These are phyloP conservation scores for Ceratina calcarata DNA, from an alignment of 1,140 invertebrate genomes.

Conservation along the genomic window DNA sequence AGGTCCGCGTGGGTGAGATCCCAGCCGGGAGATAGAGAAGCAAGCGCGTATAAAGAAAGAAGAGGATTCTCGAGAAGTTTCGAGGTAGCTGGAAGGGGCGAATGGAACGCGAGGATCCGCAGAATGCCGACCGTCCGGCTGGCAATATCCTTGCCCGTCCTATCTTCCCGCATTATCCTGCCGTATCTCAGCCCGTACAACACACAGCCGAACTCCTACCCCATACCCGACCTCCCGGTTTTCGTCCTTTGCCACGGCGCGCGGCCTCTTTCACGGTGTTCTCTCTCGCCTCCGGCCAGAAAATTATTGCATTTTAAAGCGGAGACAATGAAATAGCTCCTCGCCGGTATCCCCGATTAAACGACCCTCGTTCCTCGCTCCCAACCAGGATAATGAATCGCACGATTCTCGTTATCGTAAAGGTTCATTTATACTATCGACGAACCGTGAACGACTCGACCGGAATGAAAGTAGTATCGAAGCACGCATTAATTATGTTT, in stretches of 20 bases:
- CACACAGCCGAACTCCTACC: slow-evolving; percentile 35
- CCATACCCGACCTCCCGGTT: neutral
- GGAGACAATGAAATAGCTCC: slow-evolving; percentile 47
- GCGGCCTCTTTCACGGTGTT: slow-evolving; percentile 11
- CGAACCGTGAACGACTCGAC: too few species aligned
- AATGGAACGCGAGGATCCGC: slow-evolving; percentile 69
- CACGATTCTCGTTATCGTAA: slow-evolving; percentile 26
- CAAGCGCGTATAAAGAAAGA: slow-evolving; percentile 27
- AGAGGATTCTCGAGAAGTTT: slow-evolving; percentile 43
- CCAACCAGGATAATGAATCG: slow-evolving; percentile 31
- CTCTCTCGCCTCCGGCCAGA: slow-evolving; percentile 16
- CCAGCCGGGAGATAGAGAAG: slow-evolving; percentile 27
- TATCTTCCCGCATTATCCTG: slow-evolving; percentile 66
- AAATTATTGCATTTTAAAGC: slow-evolving; percentile 51
- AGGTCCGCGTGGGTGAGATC: slow-evolving; percentile 36
- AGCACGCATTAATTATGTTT: too few species aligned
- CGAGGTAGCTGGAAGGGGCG: slow-evolving; percentile 53
- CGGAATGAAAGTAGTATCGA: too few species aligned
- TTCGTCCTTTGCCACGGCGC: neutral
- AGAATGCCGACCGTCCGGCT: slow-evolving; percentile 74
- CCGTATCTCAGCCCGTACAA: slow-evolving; percentile 61
- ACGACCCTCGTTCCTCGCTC: neutral
- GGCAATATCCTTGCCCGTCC: slow-evolving; percentile 57
- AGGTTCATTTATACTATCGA: too few species aligned
- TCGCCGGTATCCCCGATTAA: neutral